phyloP scores from a whole-genome alignment of 2,797 vertebrate genomes.

The Glossophaga mutica region DNA sequence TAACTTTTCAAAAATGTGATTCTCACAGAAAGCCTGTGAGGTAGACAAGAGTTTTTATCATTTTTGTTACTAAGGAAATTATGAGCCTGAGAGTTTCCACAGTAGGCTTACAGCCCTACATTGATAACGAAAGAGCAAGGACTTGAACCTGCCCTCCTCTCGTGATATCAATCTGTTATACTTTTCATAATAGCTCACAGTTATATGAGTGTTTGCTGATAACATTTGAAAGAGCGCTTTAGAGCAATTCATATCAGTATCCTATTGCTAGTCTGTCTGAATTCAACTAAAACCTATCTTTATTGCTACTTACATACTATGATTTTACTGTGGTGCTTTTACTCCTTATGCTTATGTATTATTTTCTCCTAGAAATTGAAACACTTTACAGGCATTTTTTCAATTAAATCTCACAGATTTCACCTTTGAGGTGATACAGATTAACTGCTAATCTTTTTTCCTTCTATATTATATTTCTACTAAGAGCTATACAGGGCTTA shows the following conservation, averaged over 20 bases:
- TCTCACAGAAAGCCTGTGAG: background rate
- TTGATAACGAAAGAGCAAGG: background rate
- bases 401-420: slow-evolving; percentile 60
- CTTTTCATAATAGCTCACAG: background rate
- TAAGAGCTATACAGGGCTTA: slow-evolving; percentile 22
- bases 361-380: slow-evolving; percentile 48
- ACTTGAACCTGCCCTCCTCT: background rate
- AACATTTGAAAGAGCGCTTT: slow-evolving; percentile 25
- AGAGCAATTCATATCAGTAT: background rate
- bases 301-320: background rate
- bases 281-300: slow-evolving; percentile 34
- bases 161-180: background rate
- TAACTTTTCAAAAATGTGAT: background rate
- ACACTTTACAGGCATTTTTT: slow-evolving; percentile 58
- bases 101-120: background rate
- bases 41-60: background rate
- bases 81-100: background rate
- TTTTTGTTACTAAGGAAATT: background rate
- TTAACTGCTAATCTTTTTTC: slow-evolving; percentile 41
- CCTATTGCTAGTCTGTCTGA: slow-evolving; percentile 11
- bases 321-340: background rate
- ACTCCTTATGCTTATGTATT: background rate
- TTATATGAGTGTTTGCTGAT: slow-evolving; percentile 4
- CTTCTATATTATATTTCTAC: slow-evolving; percentile 42
- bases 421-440: slow-evolving; percentile 24